Base-by-base conservation (phyloP, 30 jellyfish, hydroid and myxozoan species). In the Cassiopea andromeda region DNA sequence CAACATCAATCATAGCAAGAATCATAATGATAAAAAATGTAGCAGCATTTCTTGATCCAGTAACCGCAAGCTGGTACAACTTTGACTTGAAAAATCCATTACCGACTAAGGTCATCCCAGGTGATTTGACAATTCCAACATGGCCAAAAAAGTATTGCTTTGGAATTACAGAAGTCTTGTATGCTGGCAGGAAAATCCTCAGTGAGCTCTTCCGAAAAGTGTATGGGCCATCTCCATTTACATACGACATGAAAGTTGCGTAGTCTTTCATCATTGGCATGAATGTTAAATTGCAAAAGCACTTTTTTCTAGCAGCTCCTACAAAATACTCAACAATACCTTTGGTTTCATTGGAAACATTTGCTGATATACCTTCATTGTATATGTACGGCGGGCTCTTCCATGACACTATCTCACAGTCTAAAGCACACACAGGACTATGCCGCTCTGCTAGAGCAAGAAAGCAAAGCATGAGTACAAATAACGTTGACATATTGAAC, bases 51-150 rank as follows among this genome's bases (percentile, higher is more conserved):
- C 60, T 12, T 17, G 74, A 85, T 2, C 93, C 93, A 50, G 15
- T 64, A 0, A 72, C 60, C 19, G 78, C 68, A 14, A 85, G 81
- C 64, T 58, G 85, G 46, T 85, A 85, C 44, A 85, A 50, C 79
- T 46, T 85, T 13, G 93, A 74, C 46, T 17, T 59, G 76, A 85
- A 64, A 57, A 85, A 72, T 12, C 87, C 48, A 46, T 85, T 75
- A 48, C 80, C 71, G 14, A 85, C 87, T 75, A 85, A 48, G 3
- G 87, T 60, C 93, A 85, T 85, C 5, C 93, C 93, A 19, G 93
- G 93, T 9, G 93, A 85, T 44, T 50, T 74, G 12, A 75, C 93
- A 60, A 85, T 0, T 12, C 87, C 87, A 75, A 85, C 76, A 17
- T 85, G 80, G 18, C 69, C 72, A 16, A 58, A 73, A 1, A 8